A percentile compares a stretch with the other conserved stretches of the same genome.
These are phyloP conservation scores for Potorous gilbertii DNA, from an alignment of 2,797 vertebrate species.

Conservation along the genomic window DNA sequence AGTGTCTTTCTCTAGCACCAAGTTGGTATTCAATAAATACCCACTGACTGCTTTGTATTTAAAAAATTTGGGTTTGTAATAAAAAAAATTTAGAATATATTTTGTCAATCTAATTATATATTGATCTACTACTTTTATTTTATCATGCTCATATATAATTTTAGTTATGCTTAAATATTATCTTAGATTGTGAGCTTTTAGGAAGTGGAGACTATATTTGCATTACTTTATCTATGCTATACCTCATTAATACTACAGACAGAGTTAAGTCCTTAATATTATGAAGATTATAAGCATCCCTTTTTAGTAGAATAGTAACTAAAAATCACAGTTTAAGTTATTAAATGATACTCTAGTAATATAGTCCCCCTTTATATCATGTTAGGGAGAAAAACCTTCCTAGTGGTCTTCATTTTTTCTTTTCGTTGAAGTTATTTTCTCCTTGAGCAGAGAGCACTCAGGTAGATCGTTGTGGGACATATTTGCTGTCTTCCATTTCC, in stretches of 20 bases:
- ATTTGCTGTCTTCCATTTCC: conserved; percentile 39
- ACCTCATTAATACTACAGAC: conserved; percentile 7
- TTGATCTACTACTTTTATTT: neutral
- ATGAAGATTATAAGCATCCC: neutral
- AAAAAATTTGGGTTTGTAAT: too few species aligned
- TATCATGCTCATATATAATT: neutral
- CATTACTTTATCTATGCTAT: conserved; percentile 22
- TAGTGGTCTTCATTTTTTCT: neutral
- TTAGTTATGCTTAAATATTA: conserved; percentile 42
- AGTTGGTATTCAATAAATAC: conserved; percentile 8
- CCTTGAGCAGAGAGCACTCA: neutral
- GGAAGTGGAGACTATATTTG: neutral
- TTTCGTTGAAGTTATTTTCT: conserved; percentile 45
- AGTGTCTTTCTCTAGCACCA: neutral
- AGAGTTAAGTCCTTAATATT: conserved; percentile 8
- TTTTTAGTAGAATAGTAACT: conserved; percentile 28
- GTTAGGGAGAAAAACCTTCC: neutral
- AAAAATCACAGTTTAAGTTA: conserved; percentile 8
- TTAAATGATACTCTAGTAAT: conserved; percentile 12
- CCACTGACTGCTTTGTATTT: neutral
- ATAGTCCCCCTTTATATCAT: neutral
- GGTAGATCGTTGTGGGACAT: conserved; percentile 20
- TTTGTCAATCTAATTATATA: neutral
- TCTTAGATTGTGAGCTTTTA: neutral
- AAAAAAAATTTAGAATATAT: neutral